These are phyloP conservation scores for Papilio elwesi DNA, from an alignment of 2,888 invertebrate genomes.

Conservation along the genomic window DNA sequence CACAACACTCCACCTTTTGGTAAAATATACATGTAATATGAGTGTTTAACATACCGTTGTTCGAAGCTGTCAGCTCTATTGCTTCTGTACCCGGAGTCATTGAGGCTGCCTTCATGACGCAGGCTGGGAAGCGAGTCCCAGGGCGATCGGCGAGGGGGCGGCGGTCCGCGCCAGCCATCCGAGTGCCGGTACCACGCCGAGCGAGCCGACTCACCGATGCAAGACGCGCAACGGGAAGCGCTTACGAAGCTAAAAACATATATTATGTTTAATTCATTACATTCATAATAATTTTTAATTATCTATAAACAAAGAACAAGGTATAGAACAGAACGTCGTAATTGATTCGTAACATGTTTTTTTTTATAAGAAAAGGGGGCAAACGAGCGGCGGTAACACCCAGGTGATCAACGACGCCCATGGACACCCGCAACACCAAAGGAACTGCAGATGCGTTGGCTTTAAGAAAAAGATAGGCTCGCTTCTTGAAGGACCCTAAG, in stretches of 20 bases:
- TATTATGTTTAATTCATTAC: conserved; percentile 23
- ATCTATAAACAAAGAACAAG: too few relatives aligned
- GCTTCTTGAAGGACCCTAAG: too few relatives aligned
- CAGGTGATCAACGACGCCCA: too few relatives aligned
- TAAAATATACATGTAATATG: too few relatives aligned
- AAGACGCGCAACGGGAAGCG: conserved; percentile 91
- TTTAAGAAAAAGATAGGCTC: too few relatives aligned
- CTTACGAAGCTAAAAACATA: conserved; percentile 76
- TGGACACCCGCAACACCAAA: too few relatives aligned
- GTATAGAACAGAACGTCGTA: too few relatives aligned
- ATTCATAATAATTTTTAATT: not conserved
- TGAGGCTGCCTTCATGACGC: conserved; percentile 93
- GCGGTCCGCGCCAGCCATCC: conserved; percentile 90
- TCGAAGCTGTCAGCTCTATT: conserved; percentile 94
- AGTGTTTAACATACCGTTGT: conserved; percentile 86
- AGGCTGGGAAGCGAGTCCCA: conserved; percentile 95
- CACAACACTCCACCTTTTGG: too few relatives aligned
- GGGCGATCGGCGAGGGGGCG: conserved; percentile 88
- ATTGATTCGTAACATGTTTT: too few relatives aligned
- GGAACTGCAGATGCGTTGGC: too few relatives aligned
- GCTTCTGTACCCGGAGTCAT: conserved; percentile 94
- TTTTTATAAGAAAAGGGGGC: too few relatives aligned
- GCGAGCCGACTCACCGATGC: conserved; percentile 94
- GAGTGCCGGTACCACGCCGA: conserved; percentile 96
- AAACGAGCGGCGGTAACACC: too few relatives aligned